Base-by-base conservation (phyloP, 1,140 invertebrate genomes). In the Heliothis subflexa region DNA sequence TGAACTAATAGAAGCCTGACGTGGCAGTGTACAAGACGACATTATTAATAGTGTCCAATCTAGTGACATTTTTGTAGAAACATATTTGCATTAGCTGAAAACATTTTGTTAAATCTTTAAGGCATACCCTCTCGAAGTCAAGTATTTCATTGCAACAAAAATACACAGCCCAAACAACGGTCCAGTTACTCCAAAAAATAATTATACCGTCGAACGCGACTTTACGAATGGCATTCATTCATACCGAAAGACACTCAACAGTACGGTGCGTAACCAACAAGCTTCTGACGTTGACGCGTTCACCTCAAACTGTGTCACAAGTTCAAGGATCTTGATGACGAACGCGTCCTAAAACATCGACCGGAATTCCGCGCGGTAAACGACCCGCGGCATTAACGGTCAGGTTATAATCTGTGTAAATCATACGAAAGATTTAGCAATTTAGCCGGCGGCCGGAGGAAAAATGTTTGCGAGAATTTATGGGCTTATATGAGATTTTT, bases 261-360 rank as follows among this genome's bases (percentile, higher is more conserved):
- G 33, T n/a, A 62, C 13, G n/a, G 61, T 62, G 33, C 33, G 28
- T 33, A 62, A 40, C 28, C 16, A 18, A 10, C 50, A 55, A 70
- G 52, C 66, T 66, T 49, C 40, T 16, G 21, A 59, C 50, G 33
- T 75, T 16, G 21, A 59, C 50, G 33, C 79, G 70, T 40, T 80
- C 75, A 68, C 74, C 74, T 77, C 59, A 18, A 77, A 78, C 13
- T 64, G 62, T 75, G 76, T 12, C 71, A 72, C 72, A 81, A 86
- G 85, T 87, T 88, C 87, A 88, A 85, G 84, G 87, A 88, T 85
- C 80, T 75, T 28, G 64, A 62, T 76, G 78, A 78, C 59, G 81
- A 75, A 49, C 59, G 14, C 18, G 21, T 80, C 68, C 70, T 81
- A 80, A 84, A 68, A 79, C 76, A 80, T 47, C 77, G 79, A 77